Base-by-base conservation (phyloP, 2,888 invertebrate species). In the Tyria jacobaeae region DNA sequence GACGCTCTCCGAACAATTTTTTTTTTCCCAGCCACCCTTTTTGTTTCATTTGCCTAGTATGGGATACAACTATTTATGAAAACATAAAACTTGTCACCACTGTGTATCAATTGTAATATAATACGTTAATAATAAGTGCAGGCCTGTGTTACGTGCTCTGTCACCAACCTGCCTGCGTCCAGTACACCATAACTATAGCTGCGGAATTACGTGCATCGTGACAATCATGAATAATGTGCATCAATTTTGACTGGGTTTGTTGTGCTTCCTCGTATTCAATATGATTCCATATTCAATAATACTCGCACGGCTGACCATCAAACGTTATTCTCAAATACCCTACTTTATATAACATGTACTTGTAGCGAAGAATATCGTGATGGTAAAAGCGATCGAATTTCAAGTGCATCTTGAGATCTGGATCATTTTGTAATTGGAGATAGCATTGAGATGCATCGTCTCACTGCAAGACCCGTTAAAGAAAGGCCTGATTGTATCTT, bases 161-260 rank as follows among this genome's bases (percentile, higher is more conserved):
- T 76, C 78, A 78, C 58, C 70, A 72, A 78, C 74, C 74, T 15
- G 14, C 63, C 64, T 63, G n/a, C 62, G 52, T 44, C 35, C 47
- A 52, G n/a, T 59, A 66, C 53, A 56, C 57, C 54, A 61, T 66
- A 62, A 70, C 37, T 71, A 73, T 53, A 62, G n/a, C n/a, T 65
- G 24, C 52, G 59, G 58, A 39, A 71, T 71, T 74, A 67, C 64
- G 71, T 76, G 63, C 63, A 41, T 66, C 48, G 48, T 68, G 55
- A 21, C 21, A 14, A 44, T n/a, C 81, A 90, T 91, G 89, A 92
- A 91, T 92, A 88, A 92, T 91, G 91, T 88, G 87, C 92, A 91
- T 91, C 80, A 71, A 85, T 85, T 86, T 82, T 80, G 75, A 79
- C 73, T 71, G 76, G 66, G 79, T 88, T 88, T 88, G 87, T 89